These are phyloP conservation scores for Meghimatium bilineatum DNA, from an alignment of 2,888 invertebrate genomes.

Conservation along the genomic window DNA sequence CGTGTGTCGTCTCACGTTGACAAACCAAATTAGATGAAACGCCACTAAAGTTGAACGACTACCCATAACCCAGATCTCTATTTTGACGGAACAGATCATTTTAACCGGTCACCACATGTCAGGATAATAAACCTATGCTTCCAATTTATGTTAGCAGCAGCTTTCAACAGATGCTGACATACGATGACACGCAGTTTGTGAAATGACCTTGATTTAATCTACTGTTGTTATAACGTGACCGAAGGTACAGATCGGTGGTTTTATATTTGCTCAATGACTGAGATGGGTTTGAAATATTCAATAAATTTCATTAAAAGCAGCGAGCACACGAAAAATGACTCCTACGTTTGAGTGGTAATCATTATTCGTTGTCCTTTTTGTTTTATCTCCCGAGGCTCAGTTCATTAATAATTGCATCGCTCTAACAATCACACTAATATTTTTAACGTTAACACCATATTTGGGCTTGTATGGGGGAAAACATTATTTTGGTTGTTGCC, in stretches of 20 bases:
- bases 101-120: background rate
- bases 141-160: background rate
- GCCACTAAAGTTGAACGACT: too few species aligned
- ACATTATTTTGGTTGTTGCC: background rate
- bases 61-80: too few species aligned
- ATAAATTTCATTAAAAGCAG: too few species aligned
- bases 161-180: background rate
- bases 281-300: too few species aligned
- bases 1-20: too few species aligned
- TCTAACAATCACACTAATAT: background rate
- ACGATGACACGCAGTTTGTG: background rate
- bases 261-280: too few species aligned
- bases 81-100: background rate
- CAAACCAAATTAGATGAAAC: too few species aligned
- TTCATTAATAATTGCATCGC: background rate
- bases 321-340: background rate
- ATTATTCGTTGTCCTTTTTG: background rate
- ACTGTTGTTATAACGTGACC: background rate
- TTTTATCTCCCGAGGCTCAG: background rate
- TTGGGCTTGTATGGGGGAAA: background rate
- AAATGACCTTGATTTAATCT: background rate
- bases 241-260: too few species aligned
- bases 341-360: background rate
- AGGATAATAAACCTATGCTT: background rate
- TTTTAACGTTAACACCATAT: background rate